Conservation (phyloP, 2,888 invertebrate species). For the Lordiphosa andalusiaca region DNA sequence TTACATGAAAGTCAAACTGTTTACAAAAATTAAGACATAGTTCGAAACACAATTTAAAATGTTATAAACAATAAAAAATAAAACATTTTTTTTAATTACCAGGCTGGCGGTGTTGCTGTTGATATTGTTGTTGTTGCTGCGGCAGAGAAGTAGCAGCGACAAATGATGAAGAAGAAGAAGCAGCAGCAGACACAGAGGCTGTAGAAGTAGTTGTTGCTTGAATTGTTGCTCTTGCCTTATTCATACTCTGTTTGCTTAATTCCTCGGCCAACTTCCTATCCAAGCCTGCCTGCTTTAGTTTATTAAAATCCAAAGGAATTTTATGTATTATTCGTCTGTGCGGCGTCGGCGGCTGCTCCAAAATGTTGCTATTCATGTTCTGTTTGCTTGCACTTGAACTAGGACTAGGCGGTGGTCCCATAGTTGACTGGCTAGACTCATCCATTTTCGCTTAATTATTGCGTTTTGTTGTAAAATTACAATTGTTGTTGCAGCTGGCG, state of each 20-base stretch:
- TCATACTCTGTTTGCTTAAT: constrained; percentile 58
- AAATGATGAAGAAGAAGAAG: constrained; percentile 11
- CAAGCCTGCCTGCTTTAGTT: constrained; percentile 74
- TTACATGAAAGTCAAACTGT: neutral
- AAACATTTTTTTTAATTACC: constrained; percentile 19
- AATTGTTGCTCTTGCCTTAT: constrained; percentile 31
- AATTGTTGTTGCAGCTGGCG: neutral
- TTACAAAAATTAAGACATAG: neutral
- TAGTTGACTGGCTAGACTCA: constrained; percentile 1
- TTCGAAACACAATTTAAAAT: too few relatives aligned
- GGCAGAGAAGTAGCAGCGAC: constrained; percentile 8
- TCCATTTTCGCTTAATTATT: constrained; percentile 4
- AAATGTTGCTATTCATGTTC: neutral
- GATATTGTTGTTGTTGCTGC: constrained; percentile 13
- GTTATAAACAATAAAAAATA: neutral
- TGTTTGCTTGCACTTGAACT: neutral
- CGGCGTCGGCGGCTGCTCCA: constrained; percentile 4
- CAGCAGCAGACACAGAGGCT: constrained; percentile 1
- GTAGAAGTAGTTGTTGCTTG: constrained; percentile 4
- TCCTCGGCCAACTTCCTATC: constrained; percentile 76
- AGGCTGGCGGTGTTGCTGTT: constrained; percentile 21
- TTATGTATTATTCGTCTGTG: constrained; percentile 70
- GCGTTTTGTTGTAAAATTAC: constrained; percentile 4
- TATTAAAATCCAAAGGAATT: constrained; percentile 75
- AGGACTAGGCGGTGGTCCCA: constrained; percentile 26